Conservation (phyloP, 2,113 vertebrate species). For the Melanostigma gelatinosum region DNA sequence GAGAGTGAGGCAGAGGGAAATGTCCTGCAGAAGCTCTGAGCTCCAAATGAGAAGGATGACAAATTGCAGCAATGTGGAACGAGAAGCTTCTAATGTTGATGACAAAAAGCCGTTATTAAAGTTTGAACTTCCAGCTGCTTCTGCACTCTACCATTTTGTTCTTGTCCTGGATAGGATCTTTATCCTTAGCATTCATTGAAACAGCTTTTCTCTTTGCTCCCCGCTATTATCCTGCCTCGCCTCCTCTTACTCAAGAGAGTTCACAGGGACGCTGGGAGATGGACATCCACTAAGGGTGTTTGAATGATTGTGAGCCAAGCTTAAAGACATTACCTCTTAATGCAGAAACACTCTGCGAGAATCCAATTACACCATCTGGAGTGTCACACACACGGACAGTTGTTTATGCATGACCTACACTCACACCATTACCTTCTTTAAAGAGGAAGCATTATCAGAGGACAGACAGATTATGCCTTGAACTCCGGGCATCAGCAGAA, state of each 20-base stretch:
- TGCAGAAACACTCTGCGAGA: constrained; percentile 32
- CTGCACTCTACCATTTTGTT: constrained; percentile 42
- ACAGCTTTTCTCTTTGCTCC: not conserved
- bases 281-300: not conserved
- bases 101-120: constrained; percentile 61
- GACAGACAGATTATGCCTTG: constrained; percentile 43
- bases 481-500: constrained; percentile 38
- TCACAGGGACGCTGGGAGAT: not conserved
- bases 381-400: constrained; percentile 13
- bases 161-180: constrained; percentile 31
- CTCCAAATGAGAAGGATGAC: constrained; percentile 43
- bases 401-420: constrained; percentile 37
- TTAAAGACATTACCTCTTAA: constrained; percentile 45
- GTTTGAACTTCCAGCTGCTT: constrained; percentile 59
- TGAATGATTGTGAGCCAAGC: constrained; percentile 36
- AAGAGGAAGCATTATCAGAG: constrained; percentile 44
- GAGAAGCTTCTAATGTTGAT: constrained; percentile 47
- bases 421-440: constrained; percentile 50
- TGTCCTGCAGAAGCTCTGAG: constrained; percentile 21
- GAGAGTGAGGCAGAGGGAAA: constrained; percentile 20
- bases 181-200: constrained; percentile 23
- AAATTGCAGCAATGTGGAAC: constrained; percentile 49
- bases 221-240: not conserved
- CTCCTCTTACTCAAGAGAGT: not conserved
- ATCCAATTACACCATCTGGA: constrained; percentile 42